phyloP scores from a whole-genome alignment of 2,888 invertebrate genomes.

The Tetanocera ferruginea region DNA sequence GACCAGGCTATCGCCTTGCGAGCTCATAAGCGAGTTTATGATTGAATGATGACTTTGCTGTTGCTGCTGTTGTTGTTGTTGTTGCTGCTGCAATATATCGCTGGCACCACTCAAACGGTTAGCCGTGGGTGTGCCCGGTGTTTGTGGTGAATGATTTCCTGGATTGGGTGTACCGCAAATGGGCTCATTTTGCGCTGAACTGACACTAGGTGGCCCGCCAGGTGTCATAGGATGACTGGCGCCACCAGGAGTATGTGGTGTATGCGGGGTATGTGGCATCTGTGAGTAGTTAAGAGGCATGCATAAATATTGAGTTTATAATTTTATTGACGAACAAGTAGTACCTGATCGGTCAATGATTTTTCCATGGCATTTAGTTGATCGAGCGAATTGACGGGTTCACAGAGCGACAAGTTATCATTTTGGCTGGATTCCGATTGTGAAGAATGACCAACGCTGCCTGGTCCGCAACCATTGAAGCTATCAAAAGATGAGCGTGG shows the following conservation, averaged over 20 bases:
- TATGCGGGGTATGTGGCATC: conserved; percentile 88
- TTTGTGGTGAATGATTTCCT: conserved; percentile 69
- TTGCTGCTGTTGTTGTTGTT: conserved; percentile 57
- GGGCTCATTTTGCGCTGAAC: conserved; percentile 73
- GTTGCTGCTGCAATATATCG: conserved; percentile 39
- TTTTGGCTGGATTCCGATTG: conserved; percentile 50
- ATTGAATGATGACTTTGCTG: conserved; percentile 66
- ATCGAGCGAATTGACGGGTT: conserved; percentile 90
- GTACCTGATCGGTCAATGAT: conserved; percentile 89
- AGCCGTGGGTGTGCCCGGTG: conserved; percentile 65
- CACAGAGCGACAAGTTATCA: conserved; percentile 78
- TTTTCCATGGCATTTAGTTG: conserved; percentile 95
- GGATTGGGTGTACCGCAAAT: conserved; percentile 60
- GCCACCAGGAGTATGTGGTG: conserved; percentile 82
- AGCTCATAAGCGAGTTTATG: conserved; percentile 62
- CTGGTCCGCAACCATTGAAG: conserved; percentile 31
- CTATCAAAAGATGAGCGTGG: conserved; percentile 58
- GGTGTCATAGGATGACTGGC: conserved; percentile 81
- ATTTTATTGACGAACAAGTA: neutral
- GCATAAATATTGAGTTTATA: neutral
- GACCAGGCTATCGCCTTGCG: conserved; percentile 60
- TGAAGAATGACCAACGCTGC: conserved; percentile 5
- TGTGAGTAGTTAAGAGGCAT: conserved; percentile 56
- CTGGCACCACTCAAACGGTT: conserved; percentile 50
- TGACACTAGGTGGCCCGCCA: conserved; percentile 86